These are phyloP conservation scores for Rhagonycha lutea DNA, from an alignment of 2,888 invertebrate genomes.

Conservation along the genomic window DNA sequence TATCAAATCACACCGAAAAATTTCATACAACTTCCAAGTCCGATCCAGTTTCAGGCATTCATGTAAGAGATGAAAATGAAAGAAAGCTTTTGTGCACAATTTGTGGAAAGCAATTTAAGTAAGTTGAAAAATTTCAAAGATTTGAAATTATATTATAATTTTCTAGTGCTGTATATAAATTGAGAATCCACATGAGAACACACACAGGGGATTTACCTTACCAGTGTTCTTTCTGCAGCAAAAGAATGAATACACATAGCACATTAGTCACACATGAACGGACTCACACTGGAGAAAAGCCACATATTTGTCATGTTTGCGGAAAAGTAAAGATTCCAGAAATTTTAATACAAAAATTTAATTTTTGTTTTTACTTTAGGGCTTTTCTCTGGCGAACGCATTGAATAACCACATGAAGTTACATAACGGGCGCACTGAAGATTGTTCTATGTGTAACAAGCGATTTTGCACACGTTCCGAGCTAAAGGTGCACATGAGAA, in stretches of 20 bases:
- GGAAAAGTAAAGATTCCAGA: conserved; percentile 39
- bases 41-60: not conserved
- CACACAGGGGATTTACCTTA: conserved; percentile 46
- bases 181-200: conserved; percentile 42
- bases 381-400: conserved; percentile 47
- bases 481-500: conserved; percentile 46
- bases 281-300: conserved; percentile 46
- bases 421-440: conserved; percentile 48
- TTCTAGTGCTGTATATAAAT: conserved; percentile 39
- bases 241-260: conserved; percentile 41
- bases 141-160: not conserved
- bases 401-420: conserved; percentile 48
- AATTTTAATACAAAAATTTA: not conserved
- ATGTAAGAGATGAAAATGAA: conserved; percentile 12
- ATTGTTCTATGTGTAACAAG: conserved; percentile 46
- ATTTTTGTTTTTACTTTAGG: conserved; percentile 19
- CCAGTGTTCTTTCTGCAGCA: conserved; percentile 44
- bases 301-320: conserved; percentile 45
- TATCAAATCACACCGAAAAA: conserved; percentile 28
- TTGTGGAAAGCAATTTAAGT: conserved; percentile 47
- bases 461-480: conserved; percentile 48
- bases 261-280: conserved; percentile 43
- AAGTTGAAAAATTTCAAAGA: conserved; percentile 8
- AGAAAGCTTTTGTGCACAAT: conserved; percentile 39
- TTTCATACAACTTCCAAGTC: conserved; percentile 18